Base-by-base conservation (phyloP, 1,140 invertebrate species). In the Trachymyrmex septentrionalis region DNA sequence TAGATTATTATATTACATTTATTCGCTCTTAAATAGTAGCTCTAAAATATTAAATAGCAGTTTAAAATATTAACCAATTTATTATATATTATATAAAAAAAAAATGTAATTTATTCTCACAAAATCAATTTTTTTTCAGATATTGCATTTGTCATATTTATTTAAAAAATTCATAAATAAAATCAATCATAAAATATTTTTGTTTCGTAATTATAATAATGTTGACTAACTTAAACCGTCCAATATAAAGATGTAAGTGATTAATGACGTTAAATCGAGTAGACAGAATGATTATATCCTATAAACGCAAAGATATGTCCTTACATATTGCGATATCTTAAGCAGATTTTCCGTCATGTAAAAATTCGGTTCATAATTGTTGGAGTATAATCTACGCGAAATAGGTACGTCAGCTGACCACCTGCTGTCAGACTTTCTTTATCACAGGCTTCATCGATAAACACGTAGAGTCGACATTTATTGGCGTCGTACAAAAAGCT, bases 371-470 rank as follows among this genome's bases (percentile, higher is more conserved):
- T 55, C 48, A 55, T 71, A 30, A 69, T 81, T 71, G 77, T 71
- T 44, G 64, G 48, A 69, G 71, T 82, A 82, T 59, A 82, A 61
- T 48, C 24, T 48, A 73, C 69, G 66, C 80, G 44, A 82, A 82
- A 73, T 67, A 48, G 38, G 14, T 69, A n/a, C 6, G 67, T 82
- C 67, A 72, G 50, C 34, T 73, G 55, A 61, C 67, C 53, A 55
- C 77, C 50, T 80, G 77, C 53, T 21, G 80, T 73, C 80, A 73
- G 55, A 61, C 72, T 84, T 38, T 48, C 69, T 84, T 63, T 61
- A 34, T 19, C 69, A 19, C 53, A 55, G 14, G 38, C 34, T 48
- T 82, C 57, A 38, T 75, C 80, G 80, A 63, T 61, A 84, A 73
- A 73, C 69, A 61, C 53, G 30, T 44, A 10, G 50, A 24, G 38